These are phyloP conservation scores for Urocolius indicus DNA, from an alignment of 2,113 vertebrate genomes.

Conservation along the genomic window DNA sequence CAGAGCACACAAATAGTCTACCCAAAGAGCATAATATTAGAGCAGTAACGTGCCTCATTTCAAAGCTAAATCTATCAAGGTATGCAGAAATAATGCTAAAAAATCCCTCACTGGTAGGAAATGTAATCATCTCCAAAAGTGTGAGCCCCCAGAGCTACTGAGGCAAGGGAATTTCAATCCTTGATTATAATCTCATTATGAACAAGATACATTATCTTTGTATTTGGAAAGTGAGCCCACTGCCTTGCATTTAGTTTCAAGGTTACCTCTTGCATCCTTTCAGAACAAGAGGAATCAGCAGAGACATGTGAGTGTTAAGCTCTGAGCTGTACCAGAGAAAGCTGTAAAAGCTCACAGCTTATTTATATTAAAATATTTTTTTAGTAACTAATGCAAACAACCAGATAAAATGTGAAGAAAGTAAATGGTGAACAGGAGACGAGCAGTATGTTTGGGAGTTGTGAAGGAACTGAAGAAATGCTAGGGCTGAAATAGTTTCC, in stretches of 20 bases:
- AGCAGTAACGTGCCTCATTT: conserved; percentile 8
- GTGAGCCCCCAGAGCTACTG: conserved; percentile 1
- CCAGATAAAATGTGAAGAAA: not conserved
- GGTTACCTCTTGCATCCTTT: not conserved
- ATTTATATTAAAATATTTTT: conserved; percentile 42
- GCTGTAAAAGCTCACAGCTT: conserved; percentile 12
- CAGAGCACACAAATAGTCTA: not conserved
- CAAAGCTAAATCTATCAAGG: not conserved
- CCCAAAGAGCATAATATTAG: not conserved
- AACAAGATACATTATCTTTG: not conserved
- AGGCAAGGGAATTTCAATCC: conserved; percentile 24
- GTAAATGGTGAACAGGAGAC: not conserved
- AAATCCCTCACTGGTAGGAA: not conserved
- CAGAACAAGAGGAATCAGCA: not conserved
- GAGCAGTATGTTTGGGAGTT: not conserved
- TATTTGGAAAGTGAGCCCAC: not conserved
- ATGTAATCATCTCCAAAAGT: not conserved
- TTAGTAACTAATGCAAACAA: not conserved
- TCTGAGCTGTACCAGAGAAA: not conserved
- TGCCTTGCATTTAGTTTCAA: not conserved
- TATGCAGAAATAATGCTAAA: not conserved
- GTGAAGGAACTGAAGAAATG: conserved; percentile 1
- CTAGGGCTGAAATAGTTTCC: conserved; percentile 10
- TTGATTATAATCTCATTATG: conserved; percentile 16
- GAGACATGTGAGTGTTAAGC: not conserved